Evolutionary conservation across 2,888 invertebrate genomes (phyloP).

Genomic region (Myopa tessellatipennis): DNA sequence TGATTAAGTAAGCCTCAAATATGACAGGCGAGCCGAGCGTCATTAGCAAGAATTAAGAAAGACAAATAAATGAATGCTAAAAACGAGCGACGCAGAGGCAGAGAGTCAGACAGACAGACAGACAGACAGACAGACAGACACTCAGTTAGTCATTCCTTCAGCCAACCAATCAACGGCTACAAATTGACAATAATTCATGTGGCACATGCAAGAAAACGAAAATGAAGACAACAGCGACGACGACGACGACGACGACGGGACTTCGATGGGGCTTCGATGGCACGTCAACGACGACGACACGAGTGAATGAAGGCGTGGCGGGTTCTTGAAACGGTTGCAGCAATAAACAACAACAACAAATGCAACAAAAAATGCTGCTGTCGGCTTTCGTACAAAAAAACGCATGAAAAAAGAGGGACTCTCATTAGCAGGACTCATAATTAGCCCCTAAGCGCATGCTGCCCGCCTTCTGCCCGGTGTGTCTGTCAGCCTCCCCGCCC

Average conservation of each 20-base stretch:
- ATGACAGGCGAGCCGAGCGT: constrained; percentile 63
- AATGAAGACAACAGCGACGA: constrained; percentile 7
- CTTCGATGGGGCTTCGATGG: neutral
- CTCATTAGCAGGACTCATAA: constrained; percentile 33
- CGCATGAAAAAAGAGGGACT: neutral
- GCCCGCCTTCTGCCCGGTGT: neutral
- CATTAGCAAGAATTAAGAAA: constrained; percentile 63
- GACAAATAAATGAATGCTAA: constrained; percentile 49
- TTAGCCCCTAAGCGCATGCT: constrained; percentile 26
- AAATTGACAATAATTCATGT: constrained; percentile 33
- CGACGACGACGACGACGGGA: neutral
- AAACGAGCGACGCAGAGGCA: neutral
- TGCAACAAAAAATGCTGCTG: too few relatives aligned
- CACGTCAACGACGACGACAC: neutral
- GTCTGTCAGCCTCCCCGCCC: neutral
- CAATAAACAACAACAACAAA: too few relatives aligned
- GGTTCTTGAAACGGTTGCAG: neutral
- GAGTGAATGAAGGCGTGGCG: neutral
- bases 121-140: neutral
- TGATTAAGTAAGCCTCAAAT: constrained; percentile 61
- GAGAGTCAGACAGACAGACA: constrained; percentile 3
- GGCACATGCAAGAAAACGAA: constrained; percentile 3
- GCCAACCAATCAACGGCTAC: constrained; percentile 10
- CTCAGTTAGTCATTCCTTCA: neutral
- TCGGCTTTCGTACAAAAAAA: neutral